Percentiles rank a stretch among this genome's conserved stretches.
Evolutionary conservation across 2,888 invertebrate genomes (phyloP).

Genomic region (Drosophila meridionalis): DNA sequence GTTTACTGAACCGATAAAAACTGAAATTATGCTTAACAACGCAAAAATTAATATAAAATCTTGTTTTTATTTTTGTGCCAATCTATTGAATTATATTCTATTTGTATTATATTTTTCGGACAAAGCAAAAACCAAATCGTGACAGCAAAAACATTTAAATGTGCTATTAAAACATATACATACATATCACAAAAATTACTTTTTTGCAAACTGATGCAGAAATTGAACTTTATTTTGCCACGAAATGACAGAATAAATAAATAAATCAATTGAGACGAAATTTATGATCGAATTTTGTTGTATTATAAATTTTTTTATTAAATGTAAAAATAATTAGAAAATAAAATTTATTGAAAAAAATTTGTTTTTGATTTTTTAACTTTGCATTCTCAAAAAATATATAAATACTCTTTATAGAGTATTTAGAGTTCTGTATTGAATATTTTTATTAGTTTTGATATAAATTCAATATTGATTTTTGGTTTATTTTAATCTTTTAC

Average conservation of each 20-base stretch:
- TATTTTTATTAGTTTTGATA: background rate
- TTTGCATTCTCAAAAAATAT: no score
- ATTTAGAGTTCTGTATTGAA: background rate
- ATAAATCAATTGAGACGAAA: background rate
- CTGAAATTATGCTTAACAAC: background rate
- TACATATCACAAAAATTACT: background rate
- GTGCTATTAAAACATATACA: background rate
- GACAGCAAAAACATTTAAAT: background rate
- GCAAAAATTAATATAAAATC: background rate
- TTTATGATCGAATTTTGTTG: background rate
- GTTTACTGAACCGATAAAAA: background rate
- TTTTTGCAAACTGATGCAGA: background rate
- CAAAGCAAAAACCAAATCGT: background rate
- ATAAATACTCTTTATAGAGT: background rate
- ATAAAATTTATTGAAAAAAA: no score
- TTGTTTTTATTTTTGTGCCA: background rate
- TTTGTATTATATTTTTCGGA: background rate
- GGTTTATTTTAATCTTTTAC: background rate
- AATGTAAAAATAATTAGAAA: background rate
- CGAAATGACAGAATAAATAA: background rate
- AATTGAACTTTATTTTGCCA: constrained; percentile 1
- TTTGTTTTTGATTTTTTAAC: no score
- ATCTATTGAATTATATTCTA: background rate
- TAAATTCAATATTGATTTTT: constrained; percentile 8
- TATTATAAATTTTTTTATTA: background rate